Evolutionary conservation across 1,140 invertebrate species (phyloP).

Genomic region (Batillaria attramentaria): DNA sequence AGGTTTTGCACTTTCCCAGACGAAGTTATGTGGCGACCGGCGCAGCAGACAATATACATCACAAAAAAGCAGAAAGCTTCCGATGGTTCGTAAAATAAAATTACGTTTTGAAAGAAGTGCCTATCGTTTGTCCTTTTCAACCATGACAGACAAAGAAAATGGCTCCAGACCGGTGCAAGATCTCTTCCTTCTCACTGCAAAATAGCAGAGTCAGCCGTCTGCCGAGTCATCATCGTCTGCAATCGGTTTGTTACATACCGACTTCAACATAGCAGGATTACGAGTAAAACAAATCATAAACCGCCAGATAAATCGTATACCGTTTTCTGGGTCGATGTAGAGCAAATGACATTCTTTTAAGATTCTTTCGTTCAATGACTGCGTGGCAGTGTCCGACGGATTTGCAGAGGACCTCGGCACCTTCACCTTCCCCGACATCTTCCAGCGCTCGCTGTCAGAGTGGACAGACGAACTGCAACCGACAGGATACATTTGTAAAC

Average conservation of each 20-base stretch:
- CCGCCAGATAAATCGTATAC: constrained; percentile 65
- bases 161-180: constrained; percentile 11
- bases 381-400: constrained; percentile 72
- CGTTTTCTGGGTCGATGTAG: constrained; percentile 75
- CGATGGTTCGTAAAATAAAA: too few relatives aligned
- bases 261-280: too few relatives aligned
- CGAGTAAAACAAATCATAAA: too few relatives aligned
- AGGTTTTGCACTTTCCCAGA: constrained; percentile 16
- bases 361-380: constrained; percentile 76
- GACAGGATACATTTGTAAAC: constrained; percentile 10
- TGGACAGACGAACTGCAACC: constrained; percentile 32
- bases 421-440: constrained; percentile 73
- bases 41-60: too few relatives aligned
- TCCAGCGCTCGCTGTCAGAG: constrained; percentile 51
- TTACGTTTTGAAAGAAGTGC: too few relatives aligned
- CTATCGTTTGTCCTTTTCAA: too few relatives aligned
- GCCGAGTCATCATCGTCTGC: constrained; percentile 37
- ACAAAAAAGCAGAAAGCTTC: too few relatives aligned
- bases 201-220: constrained; percentile 37
- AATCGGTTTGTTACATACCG: too few relatives aligned
- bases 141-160: background rate
- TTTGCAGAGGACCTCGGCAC: constrained; percentile 72
- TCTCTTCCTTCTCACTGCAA: constrained; percentile 26
- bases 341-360: constrained; percentile 76
- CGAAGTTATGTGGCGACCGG: too few relatives aligned